phyloP scores from a whole-genome alignment of 2,113 vertebrate genomes.

The Bombycilla garrulus region DNA sequence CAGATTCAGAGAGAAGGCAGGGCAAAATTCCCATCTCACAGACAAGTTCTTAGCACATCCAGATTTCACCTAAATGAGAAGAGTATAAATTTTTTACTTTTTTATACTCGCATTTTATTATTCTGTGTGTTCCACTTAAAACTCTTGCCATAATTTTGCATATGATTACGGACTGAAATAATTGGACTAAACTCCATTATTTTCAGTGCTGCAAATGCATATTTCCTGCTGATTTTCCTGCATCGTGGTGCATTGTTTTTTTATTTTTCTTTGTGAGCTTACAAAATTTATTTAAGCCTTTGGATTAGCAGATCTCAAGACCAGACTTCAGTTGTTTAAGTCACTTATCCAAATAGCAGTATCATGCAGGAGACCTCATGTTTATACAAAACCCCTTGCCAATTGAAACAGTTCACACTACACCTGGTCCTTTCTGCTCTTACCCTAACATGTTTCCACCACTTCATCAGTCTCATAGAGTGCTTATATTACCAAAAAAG shows the following conservation, averaged over 20 bases:
- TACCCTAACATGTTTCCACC: background rate
- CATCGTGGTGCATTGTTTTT: background rate
- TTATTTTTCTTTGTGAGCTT: background rate
- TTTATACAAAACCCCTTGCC: background rate
- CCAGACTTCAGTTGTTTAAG: background rate
- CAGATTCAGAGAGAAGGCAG: background rate
- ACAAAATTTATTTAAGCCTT: background rate
- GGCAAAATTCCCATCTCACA: background rate
- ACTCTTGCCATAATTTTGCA: background rate
- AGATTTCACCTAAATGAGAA: background rate
- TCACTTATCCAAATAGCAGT: background rate
- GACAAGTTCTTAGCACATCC: background rate
- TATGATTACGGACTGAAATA: background rate
- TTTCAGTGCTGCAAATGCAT: background rate
- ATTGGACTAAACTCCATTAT: background rate
- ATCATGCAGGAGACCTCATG: background rate
- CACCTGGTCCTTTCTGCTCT: background rate
- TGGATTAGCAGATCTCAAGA: background rate
- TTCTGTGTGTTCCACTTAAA: background rate
- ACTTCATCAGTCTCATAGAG: background rate
- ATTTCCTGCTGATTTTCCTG: background rate
- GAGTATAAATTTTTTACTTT: background rate
- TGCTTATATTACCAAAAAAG: background rate
- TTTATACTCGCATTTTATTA: background rate
- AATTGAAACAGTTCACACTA: background rate